Evolutionary conservation across 64 coral and sea anemone species (phyloP), one percentile per base, ranked within the genome.

Genomic region (Porites australiensis): DNA sequence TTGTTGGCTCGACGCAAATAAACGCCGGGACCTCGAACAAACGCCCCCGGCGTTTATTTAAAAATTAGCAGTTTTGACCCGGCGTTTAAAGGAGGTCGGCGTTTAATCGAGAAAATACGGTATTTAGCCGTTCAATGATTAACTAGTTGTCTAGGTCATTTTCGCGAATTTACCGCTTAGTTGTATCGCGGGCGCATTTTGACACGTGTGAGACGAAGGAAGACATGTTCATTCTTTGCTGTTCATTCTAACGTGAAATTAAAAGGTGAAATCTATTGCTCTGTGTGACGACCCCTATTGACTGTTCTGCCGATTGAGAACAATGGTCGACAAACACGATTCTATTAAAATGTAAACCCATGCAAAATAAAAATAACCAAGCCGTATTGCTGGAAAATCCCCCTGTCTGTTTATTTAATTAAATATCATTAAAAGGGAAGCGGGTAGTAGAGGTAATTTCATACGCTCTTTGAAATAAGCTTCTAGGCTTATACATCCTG

Each of bases 71-170:
- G 71, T 75, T 88, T 88, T 88, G 69, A 88, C 52, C 86, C 72
- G 86, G 86, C 87, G 84, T 87, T 87, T 87, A 72, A 72, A 72
- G 19, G 84, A 73, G 50, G 84, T 19, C 67, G 84, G 84, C 84
- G 84, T 87, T 87, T 87, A 87, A 87, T 87, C 84, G 84, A 87
- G 84, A 87, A 87, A 87, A 87, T 87, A 87, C 84, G 58, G 58
- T 59, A 64, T 64, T 64, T 64, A 64, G 62, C 62, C 13, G 0
- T 19, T 64, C 13, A 18, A 64, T 64, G 4, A 64, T 64, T 8
- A 64, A 64, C 13, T 64, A 12, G 62, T 64, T 64, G 62, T 16
- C 62, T 16, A 12, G 14, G 62, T 64, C 13, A 64, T 64, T 64
- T 64, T 64, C 1, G 2, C 13, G 4, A 5, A 64, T 64, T 70